Evolutionary conservation across 1,140 invertebrate species (phyloP).

Genomic region (Platorchestia sp.): DNA sequence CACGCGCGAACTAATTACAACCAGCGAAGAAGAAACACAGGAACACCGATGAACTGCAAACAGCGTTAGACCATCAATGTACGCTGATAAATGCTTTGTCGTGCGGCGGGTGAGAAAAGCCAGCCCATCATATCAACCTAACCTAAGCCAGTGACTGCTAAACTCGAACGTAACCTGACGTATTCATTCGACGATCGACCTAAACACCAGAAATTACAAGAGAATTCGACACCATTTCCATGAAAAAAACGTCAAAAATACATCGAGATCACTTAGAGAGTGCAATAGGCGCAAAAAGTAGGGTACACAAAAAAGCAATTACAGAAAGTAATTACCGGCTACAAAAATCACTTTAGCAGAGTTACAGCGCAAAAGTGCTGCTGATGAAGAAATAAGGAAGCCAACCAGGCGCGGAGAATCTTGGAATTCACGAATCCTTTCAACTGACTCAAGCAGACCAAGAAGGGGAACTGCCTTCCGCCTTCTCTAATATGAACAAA

Average conservation of each 20-base stretch:
- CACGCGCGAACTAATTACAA: not conserved
- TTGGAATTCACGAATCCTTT: not conserved
- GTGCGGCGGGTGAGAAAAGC: not conserved
- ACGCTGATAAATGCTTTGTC: not conserved
- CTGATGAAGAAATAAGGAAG: not conserved
- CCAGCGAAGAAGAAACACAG: not conserved
- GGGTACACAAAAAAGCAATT: not conserved
- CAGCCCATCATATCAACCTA: too few relatives aligned
- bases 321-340: not conserved
- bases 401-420: not conserved
- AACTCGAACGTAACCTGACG: not conserved
- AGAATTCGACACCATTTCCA: not conserved
- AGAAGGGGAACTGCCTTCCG: not conserved
- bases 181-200: not conserved
- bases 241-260: not conserved
- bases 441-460: not conserved
- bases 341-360: not conserved
- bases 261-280: not conserved
- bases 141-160: too few relatives aligned
- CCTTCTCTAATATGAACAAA: constrained; percentile 36
- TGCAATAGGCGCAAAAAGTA: not conserved
- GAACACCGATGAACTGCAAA: not conserved
- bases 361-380: not conserved
- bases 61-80: not conserved
- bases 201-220: not conserved